phyloP scores from a whole-genome alignment of 2,113 vertebrate genomes.

The Nanorana parkeri region DNA sequence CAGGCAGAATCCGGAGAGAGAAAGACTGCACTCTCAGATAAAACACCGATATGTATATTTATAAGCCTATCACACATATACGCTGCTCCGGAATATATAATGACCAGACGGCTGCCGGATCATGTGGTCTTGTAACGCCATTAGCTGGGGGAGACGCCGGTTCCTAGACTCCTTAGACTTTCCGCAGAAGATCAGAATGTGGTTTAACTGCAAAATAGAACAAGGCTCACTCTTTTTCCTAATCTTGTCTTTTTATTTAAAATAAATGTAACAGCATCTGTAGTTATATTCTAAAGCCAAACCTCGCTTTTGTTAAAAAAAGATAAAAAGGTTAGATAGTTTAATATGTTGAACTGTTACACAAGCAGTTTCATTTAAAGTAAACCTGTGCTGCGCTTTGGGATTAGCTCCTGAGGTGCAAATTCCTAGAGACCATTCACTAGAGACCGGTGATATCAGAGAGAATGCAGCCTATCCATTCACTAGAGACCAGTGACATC shows the following conservation, averaged over 20 bases:
- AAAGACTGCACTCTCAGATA: slow-evolving; percentile 16
- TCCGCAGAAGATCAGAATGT: not conserved
- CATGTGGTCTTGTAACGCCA: not conserved
- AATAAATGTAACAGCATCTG: not conserved
- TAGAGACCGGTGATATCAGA: no score
- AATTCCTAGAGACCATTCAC: no score
- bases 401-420: no score
- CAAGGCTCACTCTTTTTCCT: not conserved
- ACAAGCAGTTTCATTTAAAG: no score
- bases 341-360: no score
- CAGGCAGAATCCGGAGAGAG: slow-evolving; percentile 18
- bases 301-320: no score
- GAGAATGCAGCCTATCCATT: no score
- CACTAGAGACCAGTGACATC: no score
- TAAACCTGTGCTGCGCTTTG: no score
- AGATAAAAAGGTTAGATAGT: no score
- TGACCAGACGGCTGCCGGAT: slow-evolving; percentile 24
- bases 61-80: slow-evolving; percentile 29
- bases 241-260: not conserved
- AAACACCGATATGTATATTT: slow-evolving; percentile 47
- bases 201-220: not conserved
- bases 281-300: no score
- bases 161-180: slow-evolving; percentile 5
- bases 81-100: slow-evolving; percentile 19
- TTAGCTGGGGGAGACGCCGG: not conserved